phyloP scores from a whole-genome alignment of 2,797 vertebrate species.

The Ispidina lecontei region DNA sequence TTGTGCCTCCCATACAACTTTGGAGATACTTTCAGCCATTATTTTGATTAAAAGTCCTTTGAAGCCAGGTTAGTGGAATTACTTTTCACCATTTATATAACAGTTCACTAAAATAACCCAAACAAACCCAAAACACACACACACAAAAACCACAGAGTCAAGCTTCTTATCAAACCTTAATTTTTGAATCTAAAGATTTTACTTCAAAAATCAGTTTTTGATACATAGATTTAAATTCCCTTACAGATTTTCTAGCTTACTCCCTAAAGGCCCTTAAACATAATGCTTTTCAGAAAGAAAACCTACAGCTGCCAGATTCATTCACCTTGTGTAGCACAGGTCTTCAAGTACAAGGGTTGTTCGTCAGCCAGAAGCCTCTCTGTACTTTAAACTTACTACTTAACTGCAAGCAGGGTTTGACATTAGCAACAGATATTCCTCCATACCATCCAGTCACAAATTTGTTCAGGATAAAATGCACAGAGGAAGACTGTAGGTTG shows the following conservation, averaged over 20 bases:
- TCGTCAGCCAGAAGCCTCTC: not conserved
- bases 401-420: not conserved
- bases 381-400: not conserved
- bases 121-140: not conserved
- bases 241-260: not conserved
- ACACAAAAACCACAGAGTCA: not conserved
- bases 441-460: not conserved
- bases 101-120: not conserved
- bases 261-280: not conserved
- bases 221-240: not conserved
- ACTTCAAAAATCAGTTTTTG: not conserved
- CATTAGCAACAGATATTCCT: not conserved
- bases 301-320: not conserved
- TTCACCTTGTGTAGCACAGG: not conserved
- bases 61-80: not conserved
- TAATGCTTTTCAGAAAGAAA: not conserved
- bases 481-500: not conserved
- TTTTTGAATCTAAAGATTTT: not conserved
- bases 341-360: not conserved
- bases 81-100: not conserved
- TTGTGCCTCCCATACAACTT: not conserved
- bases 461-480: not conserved
- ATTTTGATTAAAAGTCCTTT: not conserved
- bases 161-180: not conserved
- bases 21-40: not conserved